These are phyloP conservation scores for Phalangium opilio DNA, from an alignment of 2,888 invertebrate genomes.

Conservation along the genomic window DNA sequence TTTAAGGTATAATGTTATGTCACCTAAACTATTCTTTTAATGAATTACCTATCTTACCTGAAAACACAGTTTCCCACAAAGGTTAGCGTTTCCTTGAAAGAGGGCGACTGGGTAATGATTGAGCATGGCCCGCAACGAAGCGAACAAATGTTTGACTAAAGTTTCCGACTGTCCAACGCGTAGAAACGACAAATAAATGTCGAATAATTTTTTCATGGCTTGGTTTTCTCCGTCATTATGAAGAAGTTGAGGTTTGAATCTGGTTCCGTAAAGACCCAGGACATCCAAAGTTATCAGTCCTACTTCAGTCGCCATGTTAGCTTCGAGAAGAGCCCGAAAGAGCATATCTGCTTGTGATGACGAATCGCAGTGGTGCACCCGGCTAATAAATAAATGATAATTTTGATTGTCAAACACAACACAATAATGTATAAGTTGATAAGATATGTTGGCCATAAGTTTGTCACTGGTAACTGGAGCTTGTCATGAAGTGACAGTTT, in stretches of 20 bases:
- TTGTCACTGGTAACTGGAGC: too few species aligned
- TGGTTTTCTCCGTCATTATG: conserved; percentile 50
- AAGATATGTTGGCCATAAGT: too few species aligned
- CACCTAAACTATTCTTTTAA: too few species aligned
- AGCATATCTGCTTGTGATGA: conserved; percentile 26
- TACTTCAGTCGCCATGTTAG: conserved; percentile 73
- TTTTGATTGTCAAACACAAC: too few species aligned
- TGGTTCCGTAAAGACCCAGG: conserved; percentile 65
- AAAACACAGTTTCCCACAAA: conserved; percentile 66
- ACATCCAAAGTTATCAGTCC: conserved; percentile 76
- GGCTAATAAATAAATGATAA: too few species aligned
- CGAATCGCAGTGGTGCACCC: too few species aligned
- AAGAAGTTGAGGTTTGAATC: conserved; percentile 45
- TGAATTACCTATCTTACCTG: too few species aligned
- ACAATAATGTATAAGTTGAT: too few species aligned
- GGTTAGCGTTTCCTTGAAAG: conserved; percentile 62
- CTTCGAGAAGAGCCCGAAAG: conserved; percentile 50
- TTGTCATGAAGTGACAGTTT: too few species aligned
- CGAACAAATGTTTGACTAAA: conserved; percentile 77
- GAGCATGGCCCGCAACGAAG: conserved; percentile 75
- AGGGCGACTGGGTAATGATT: conserved; percentile 61
- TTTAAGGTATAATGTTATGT: too few species aligned
- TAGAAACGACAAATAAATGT: conserved; percentile 21
- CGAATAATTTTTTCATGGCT: conserved; percentile 61
- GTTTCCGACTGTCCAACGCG: conserved; percentile 80